phyloP scores from a whole-genome alignment of 2,113 vertebrate genomes.

The Raphicerus campestris region DNA sequence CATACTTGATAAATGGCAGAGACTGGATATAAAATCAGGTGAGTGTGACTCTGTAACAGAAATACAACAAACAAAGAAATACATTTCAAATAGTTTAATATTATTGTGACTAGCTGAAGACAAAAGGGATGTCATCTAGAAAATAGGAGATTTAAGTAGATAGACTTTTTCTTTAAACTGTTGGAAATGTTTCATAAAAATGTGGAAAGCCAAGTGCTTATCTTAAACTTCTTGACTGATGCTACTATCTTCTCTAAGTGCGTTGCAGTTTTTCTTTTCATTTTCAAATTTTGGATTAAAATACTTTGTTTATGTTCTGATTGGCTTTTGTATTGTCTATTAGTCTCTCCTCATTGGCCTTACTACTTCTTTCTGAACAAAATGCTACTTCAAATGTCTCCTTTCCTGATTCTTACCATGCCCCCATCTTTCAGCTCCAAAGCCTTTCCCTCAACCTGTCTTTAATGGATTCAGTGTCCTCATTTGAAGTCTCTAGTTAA shows the following conservation, averaged over 20 bases:
- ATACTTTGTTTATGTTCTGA: neutral
- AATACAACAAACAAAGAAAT: neutral
- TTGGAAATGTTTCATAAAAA: neutral
- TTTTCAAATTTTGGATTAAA: neutral
- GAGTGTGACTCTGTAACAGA: neutral
- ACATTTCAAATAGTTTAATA: neutral
- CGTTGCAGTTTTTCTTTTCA: neutral
- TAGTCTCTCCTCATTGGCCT: neutral
- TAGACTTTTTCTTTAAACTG: neutral
- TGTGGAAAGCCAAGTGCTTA: neutral
- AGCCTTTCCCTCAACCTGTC: neutral
- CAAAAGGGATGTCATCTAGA: neutral
- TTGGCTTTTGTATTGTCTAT: neutral
- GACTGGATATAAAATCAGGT: neutral
- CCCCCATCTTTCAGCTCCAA: neutral
- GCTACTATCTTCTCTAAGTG: neutral
- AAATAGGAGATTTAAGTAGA: neutral
- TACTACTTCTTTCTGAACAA: neutral
- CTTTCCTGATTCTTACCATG: neutral
- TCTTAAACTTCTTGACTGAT: neutral
- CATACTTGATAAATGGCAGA: neutral
- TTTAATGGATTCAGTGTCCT: neutral
- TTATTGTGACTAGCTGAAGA: neutral
- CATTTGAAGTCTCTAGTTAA: neutral
- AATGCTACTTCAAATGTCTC: neutral